Base-by-base conservation (phyloP, 2,113 vertebrate genomes). In the Tenebrosternarchus preto region DNA sequence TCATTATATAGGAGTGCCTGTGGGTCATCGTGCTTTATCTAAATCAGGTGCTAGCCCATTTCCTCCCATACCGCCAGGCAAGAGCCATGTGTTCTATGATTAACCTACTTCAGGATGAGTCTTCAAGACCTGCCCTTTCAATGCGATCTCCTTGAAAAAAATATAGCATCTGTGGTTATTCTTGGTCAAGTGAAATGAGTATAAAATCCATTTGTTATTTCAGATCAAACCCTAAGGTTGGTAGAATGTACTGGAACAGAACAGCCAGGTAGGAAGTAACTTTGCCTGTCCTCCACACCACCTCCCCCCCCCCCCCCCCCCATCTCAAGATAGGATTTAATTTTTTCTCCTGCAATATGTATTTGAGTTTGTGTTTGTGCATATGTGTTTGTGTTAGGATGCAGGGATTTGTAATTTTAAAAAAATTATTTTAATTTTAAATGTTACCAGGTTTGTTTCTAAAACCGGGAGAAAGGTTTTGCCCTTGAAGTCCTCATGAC, bases 11-110 rank as follows among this genome's bases (percentile, higher is more conserved):
- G 25, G 64, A 89, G 73, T 8, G 88, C 88, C 90, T 90, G 88
- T 90, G 91, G 88, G 88, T 89, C 87, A 86, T 84, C 46, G n/a
- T 88, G 84, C 86, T 89, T 91, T 88, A 90, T 91, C 86, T 88
- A 89, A 90, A 91, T 90, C 89, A 87, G 87, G 82, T 86, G 83
- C 85, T 80, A 90, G 86, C 61, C 86, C 83, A 73, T 89, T 90
- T 90, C 88, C 81, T 80, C 73, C 66, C 76, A 61, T 78, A 88
- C 85, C 76, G 85, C 75, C 85, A 86, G 87, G 75, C 80, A 63
- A 77, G 70, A 83, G 5, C 25, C 82, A 79, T 80, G 78, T 80
- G 78, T 79, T 85, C 83, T 84, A 83, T 87, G 78, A 82, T 87
- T 86, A 88, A 89, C 83, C 86, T 88, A 86, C 85, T 89, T 90